Evolutionary conservation across 2,888 invertebrate genomes (phyloP).

Genomic region (Copidosoma aretas): DNA sequence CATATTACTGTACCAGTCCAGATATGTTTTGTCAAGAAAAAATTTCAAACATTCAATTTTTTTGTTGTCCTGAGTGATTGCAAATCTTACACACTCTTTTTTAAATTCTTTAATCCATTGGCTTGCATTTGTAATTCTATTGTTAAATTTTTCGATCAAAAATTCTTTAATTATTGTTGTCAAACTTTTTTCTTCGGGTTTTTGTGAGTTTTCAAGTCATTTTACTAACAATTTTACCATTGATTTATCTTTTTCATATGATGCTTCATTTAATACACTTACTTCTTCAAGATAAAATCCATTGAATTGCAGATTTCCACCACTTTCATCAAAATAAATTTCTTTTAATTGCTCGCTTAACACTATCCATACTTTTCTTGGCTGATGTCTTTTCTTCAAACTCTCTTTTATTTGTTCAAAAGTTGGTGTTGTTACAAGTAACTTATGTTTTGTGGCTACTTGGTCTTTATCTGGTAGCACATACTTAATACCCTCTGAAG

Average conservation of each 20-base stretch:
- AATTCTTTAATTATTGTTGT: constrained; percentile 42
- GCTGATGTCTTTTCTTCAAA: too few relatives aligned
- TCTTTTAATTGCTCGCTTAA: constrained; percentile 34
- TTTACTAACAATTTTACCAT: constrained; percentile 14
- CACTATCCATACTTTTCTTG: too few relatives aligned
- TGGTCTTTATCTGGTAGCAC: too few relatives aligned
- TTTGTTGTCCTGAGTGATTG: constrained; percentile 37
- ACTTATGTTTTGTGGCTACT: too few relatives aligned
- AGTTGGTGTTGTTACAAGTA: too few relatives aligned
- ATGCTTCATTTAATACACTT: constrained; percentile 6
- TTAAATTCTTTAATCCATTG: constrained; percentile 46
- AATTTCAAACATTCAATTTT: constrained; percentile 44
- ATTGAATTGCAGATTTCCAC: constrained; percentile 38
- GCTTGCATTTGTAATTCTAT: constrained; percentile 41
- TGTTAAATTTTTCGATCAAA: constrained; percentile 44
- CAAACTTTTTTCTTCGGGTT: constrained; percentile 39
- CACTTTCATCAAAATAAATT: constrained; percentile 42
- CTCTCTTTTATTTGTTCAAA: too few relatives aligned
- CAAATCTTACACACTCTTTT: constrained; percentile 45
- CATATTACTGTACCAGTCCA: constrained; percentile 43
- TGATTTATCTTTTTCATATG: not conserved
- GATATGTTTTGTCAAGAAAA: constrained; percentile 43
- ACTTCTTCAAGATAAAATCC: constrained; percentile 29
- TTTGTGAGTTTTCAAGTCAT: constrained; percentile 16
- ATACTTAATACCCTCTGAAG: too few relatives aligned